These are phyloP conservation scores for Gymnocypris eckloni DNA, from an alignment of 2,797 vertebrate genomes.

Conservation along the genomic window DNA sequence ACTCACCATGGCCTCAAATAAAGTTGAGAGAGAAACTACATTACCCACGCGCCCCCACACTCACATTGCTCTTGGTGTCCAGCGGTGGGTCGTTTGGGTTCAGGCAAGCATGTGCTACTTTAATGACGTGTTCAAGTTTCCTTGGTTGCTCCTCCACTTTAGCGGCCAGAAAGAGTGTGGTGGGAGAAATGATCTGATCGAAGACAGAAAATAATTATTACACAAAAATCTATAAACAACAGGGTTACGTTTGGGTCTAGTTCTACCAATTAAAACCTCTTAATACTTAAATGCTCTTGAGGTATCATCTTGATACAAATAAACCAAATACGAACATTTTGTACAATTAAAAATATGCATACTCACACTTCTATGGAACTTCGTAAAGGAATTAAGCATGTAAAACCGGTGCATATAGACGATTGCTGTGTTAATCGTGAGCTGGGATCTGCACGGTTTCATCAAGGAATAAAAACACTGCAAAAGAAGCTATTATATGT, in stretches of 20 bases:
- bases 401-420: slow-evolving; percentile 99
- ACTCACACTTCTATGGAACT: slow-evolving; percentile 98
- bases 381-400: slow-evolving; percentile 98
- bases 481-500: not conserved
- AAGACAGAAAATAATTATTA: not conserved
- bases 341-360: slow-evolving; percentile 25
- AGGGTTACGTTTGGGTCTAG: not conserved
- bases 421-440: slow-evolving; percentile 98
- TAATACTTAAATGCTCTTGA: no score
- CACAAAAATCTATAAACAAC: not conserved
- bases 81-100: slow-evolving; percentile 92
- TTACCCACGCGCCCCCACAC: slow-evolving; percentile 55
- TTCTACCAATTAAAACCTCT: no score
- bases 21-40: not conserved
- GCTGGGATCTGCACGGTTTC: slow-evolving; percentile 85
- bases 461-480: slow-evolving; percentile 64
- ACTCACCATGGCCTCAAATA: not conserved
- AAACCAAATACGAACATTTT: not conserved
- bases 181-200: slow-evolving; percentile 92
- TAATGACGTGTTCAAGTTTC: slow-evolving; percentile 99
- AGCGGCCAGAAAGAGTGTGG: slow-evolving; percentile 97
- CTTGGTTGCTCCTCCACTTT: slow-evolving; percentile 99
- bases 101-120: slow-evolving; percentile 96
- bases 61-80: slow-evolving; percentile 96
- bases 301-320: no score